Conservation (phyloP, 2,888 invertebrate genomes). For the Polyommatus icarus region DNA sequence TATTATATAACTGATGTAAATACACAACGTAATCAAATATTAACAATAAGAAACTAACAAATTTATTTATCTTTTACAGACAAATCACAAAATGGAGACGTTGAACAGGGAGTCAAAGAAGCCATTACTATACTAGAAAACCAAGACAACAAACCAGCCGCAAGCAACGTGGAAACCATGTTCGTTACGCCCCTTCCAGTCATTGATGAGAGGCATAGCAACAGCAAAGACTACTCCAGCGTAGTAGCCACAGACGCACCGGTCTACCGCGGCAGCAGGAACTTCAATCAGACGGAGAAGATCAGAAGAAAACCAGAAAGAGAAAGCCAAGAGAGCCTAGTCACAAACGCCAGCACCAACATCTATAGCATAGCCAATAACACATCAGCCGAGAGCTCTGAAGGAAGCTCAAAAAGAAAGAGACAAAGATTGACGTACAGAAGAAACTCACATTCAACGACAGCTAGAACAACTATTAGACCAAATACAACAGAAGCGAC, state of each 20-base stretch:
- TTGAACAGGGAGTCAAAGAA: constrained; percentile 67
- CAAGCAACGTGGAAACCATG: constrained; percentile 50
- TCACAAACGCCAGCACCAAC: constrained; percentile 41
- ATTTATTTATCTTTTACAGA: constrained; percentile 48
- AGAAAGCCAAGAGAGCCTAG: constrained; percentile 47
- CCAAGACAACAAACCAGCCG: constrained; percentile 52
- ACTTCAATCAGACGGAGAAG: constrained; percentile 49
- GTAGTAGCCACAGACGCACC: constrained; percentile 51
- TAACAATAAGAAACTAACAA: neutral
- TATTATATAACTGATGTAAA: no score
- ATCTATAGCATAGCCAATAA: constrained; percentile 30
- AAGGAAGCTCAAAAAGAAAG: constrained; percentile 60
- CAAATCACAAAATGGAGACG: constrained; percentile 61
- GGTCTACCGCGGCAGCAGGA: constrained; percentile 65
- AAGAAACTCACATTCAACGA: constrained; percentile 48
- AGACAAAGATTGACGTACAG: constrained; percentile 64
- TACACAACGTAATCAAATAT: no score
- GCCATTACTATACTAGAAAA: constrained; percentile 70
- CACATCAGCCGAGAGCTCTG: constrained; percentile 50
- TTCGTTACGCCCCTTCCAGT: constrained; percentile 62
- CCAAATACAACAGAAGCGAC: neutral
- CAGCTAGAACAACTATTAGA: constrained; percentile 38
- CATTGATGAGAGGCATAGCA: constrained; percentile 63
- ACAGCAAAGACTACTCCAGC: constrained; percentile 49
- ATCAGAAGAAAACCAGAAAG: constrained; percentile 44